These are phyloP conservation scores for Falcunculus frontatus DNA, from an alignment of 2,113 vertebrate species.

Conservation along the genomic window DNA sequence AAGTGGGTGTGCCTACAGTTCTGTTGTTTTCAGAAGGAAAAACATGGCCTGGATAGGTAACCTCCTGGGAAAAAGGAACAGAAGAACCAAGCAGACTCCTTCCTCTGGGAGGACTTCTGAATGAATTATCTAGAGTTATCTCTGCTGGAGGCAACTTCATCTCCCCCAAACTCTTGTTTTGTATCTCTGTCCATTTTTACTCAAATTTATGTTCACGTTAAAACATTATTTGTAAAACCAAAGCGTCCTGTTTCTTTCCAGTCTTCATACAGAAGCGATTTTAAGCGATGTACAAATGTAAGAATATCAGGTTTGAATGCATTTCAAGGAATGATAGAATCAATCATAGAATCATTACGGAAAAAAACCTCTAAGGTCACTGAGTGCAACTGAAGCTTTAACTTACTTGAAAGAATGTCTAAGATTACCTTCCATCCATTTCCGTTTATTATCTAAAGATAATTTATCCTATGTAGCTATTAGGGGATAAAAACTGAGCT, in stretches of 20 bases:
- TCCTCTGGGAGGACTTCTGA: neutral
- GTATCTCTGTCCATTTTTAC: neutral
- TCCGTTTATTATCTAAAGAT: neutral
- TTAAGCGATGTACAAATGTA: neutral
- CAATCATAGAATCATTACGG: neutral
- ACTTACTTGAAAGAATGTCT: neutral
- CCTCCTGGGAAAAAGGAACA: neutral
- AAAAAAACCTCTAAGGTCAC: neutral
- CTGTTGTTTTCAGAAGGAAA: neutral
- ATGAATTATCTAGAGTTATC: neutral
- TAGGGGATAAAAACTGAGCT: neutral
- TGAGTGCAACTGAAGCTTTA: neutral
- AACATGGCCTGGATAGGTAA: neutral
- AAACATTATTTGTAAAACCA: neutral
- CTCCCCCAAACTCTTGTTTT: neutral
- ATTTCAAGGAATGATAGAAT: neutral
- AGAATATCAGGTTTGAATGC: neutral
- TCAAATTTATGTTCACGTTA: neutral
- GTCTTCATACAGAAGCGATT: neutral
- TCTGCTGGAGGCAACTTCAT: neutral
- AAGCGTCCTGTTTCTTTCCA: neutral
- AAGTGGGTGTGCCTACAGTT: neutral
- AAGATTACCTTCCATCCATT: neutral
- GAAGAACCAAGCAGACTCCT: fast-evolving
- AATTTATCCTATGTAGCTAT: neutral